Conservation (phyloP, 2,113 vertebrate species). For the Rattus rattus region DNA sequence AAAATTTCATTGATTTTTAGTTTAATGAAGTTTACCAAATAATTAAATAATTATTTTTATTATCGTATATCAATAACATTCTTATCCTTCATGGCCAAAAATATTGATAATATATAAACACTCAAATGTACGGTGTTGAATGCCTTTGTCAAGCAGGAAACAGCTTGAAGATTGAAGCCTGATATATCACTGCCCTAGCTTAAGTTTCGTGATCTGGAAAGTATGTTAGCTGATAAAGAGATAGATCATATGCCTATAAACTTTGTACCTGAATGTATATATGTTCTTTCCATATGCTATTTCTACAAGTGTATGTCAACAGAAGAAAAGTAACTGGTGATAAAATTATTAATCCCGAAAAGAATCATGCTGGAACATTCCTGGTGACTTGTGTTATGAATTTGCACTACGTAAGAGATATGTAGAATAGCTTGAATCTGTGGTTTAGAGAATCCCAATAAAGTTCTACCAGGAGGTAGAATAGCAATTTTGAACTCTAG, state of each 20-base stretch:
- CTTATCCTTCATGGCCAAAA: not conserved
- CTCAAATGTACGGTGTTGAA: not conserved
- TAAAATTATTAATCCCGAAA: not conserved
- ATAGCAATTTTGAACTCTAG: not conserved
- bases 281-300: not conserved
- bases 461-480: not conserved
- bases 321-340: not conserved
- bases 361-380: not conserved
- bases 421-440: not conserved
- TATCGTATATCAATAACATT: not conserved
- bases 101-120: not conserved
- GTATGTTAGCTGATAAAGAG: not conserved
- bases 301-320: not conserved
- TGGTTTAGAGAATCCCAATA: not conserved
- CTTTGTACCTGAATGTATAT: not conserved
- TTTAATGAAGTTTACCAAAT: not conserved
- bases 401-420: not conserved
- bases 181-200: not conserved
- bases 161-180: not conserved
- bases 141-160: not conserved
- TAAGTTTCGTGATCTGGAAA: not conserved
- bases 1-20: not conserved
- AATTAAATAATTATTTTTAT: not conserved
- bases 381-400: not conserved
- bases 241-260: not conserved